Evolutionary conservation across 2,797 vertebrate genomes (phyloP).

Genomic region (Falco rusticolus): DNA sequence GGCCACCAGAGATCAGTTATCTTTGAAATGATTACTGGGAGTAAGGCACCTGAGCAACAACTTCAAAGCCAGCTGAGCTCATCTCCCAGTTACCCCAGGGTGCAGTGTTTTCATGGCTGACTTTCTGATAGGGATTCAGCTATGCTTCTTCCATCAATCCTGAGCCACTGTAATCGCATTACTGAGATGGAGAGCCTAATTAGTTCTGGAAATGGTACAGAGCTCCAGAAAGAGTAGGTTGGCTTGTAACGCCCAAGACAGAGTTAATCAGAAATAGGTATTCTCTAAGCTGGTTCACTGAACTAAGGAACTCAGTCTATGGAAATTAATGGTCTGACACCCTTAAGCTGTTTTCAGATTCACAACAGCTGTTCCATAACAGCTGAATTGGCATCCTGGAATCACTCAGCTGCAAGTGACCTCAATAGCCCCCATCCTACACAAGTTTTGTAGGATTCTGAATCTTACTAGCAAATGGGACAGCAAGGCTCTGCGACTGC

Average conservation of each 20-base stretch:
- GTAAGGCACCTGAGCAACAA: background rate
- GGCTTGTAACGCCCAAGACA: background rate
- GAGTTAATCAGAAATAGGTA: background rate
- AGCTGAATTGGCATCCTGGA: background rate
- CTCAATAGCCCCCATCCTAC: background rate
- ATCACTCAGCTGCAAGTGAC: fast-evolving
- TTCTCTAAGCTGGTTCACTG: background rate
- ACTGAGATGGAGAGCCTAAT: background rate
- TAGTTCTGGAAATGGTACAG: background rate
- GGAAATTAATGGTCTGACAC: background rate
- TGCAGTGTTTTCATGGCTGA: background rate
- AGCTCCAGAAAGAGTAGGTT: background rate
- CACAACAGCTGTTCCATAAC: background rate
- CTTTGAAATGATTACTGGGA: background rate
- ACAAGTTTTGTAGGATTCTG: background rate
- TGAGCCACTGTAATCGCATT: background rate
- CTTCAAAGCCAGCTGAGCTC: background rate
- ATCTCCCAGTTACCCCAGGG: background rate
- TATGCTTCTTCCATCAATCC: background rate
- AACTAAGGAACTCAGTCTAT: background rate
- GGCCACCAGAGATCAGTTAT: background rate
- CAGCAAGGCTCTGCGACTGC: background rate
- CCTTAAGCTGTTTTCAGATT: background rate
- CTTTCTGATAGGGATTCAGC: background rate
- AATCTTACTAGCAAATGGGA: background rate